Evolutionary conservation across 2,113 vertebrate species (phyloP).

Genomic region (Entosphenus tridentatus): DNA sequence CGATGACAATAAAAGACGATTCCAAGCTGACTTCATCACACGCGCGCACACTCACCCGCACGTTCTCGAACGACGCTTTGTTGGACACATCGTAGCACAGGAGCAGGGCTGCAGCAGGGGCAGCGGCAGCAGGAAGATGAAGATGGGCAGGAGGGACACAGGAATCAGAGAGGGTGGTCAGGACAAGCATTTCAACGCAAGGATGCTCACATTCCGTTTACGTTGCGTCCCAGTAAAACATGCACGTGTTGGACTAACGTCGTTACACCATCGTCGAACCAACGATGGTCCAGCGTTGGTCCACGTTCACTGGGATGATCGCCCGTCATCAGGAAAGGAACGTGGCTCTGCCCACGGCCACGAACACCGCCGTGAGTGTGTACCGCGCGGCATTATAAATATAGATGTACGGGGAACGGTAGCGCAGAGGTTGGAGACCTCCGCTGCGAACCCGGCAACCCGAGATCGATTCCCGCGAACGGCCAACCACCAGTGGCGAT

Average conservation of each 20-base stretch:
- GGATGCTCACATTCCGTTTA: background rate
- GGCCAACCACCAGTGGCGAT: too few relatives aligned
- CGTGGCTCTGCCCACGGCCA: background rate
- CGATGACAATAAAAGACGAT: accelerated
- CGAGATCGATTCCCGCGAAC: too few relatives aligned
- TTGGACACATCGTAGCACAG: constrained; percentile 76
- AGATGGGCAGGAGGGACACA: background rate
- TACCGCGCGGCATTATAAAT: too few relatives aligned
- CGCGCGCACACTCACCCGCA: constrained; percentile 30
- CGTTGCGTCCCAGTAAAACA: background rate
- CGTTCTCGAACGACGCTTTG: constrained; percentile 68
- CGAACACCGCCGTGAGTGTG: too few relatives aligned
- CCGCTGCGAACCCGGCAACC: too few relatives aligned
- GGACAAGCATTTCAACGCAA: background rate
- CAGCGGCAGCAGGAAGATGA: background rate
- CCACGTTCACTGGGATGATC: too few relatives aligned
- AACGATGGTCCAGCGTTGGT: background rate
- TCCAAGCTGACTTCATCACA: too few relatives aligned
- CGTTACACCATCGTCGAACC: constrained; percentile 2
- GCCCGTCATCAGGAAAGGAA: background rate
- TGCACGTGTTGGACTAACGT: too few relatives aligned
- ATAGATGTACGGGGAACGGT: too few relatives aligned
- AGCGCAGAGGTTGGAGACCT: too few relatives aligned
- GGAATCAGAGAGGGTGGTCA: background rate
- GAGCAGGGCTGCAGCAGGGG: constrained; percentile 37